These are phyloP conservation scores for Zophobas atratus DNA, from an alignment of 1,140 invertebrate species.

Conservation along the genomic window DNA sequence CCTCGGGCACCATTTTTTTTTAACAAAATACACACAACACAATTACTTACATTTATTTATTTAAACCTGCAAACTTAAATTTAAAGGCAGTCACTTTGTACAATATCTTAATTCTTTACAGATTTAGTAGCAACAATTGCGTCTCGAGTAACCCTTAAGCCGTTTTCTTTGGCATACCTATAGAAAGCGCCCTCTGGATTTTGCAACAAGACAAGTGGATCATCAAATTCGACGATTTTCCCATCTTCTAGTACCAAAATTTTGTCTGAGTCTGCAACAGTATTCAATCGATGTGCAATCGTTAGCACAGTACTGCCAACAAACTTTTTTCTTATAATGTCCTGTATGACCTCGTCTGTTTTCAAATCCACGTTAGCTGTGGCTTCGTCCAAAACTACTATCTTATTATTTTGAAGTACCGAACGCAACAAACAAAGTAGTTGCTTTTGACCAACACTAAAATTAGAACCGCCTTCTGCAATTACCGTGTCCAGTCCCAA, in stretches of 20 bases:
- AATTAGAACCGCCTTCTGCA: constrained; percentile 31
- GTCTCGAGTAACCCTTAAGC: no score
- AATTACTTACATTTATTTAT: no score
- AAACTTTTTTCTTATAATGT: background rate
- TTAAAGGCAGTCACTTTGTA: no score
- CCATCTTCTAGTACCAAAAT: background rate
- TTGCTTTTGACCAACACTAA: constrained; percentile 50
- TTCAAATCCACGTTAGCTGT: constrained; percentile 71
- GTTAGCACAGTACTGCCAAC: background rate
- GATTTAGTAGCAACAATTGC: no score
- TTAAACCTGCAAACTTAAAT: no score
- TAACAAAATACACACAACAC: no score
- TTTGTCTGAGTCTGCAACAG: background rate
- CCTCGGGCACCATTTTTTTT: no score
- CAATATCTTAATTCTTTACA: no score
- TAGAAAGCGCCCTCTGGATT: background rate
- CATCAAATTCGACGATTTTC: background rate
- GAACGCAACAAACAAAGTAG: constrained; percentile 81
- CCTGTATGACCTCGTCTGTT: background rate
- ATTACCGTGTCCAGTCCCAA: background rate
- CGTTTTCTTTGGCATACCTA: background rate
- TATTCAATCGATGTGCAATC: background rate
- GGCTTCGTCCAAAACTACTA: constrained; percentile 74
- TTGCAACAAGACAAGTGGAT: background rate
- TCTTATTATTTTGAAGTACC: constrained; percentile 73